A percentile compares a stretch with the other conserved stretches of the same genome.
Evolutionary conservation across 2,888 invertebrate species (phyloP).

Genomic region (Aporophyla nigra): DNA sequence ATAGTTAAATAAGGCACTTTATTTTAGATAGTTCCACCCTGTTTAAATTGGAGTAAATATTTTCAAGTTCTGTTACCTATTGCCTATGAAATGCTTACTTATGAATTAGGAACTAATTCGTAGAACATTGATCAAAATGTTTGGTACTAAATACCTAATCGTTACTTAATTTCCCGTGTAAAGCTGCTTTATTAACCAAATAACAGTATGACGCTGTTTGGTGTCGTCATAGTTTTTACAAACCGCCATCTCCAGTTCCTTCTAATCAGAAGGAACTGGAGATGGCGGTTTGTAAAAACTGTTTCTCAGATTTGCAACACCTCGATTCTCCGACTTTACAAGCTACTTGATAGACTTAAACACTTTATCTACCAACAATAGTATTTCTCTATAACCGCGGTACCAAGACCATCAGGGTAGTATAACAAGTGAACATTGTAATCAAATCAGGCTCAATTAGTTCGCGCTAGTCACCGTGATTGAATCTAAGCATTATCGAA

Average conservation of each 20-base stretch:
- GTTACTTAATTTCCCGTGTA: not conserved
- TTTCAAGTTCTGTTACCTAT: not conserved
- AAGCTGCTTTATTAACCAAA: not conserved
- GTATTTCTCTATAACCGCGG: not conserved
- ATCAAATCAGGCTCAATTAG: slow-evolving; percentile 62
- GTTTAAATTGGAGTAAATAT: not conserved
- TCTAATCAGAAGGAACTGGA: too few species aligned
- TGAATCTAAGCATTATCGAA: slow-evolving; percentile 43
- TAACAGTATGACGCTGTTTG: not conserved
- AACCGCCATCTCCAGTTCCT: not conserved
- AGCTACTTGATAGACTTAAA: not conserved
- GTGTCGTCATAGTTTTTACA: not conserved
- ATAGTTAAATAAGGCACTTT: not conserved
- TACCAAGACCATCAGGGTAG: slow-evolving; percentile 14
- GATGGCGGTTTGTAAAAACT: too few species aligned
- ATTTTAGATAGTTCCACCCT: not conserved
- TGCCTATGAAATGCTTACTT: not conserved
- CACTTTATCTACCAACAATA: not conserved
- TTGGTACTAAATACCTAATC: not conserved
- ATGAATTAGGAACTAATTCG: too few species aligned
- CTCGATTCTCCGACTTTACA: not conserved
- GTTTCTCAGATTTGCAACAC: too few species aligned
- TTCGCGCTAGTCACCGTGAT: slow-evolving; percentile 45
- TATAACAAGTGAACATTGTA: slow-evolving; percentile 46
- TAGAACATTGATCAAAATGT: not conserved